These are phyloP conservation scores for Crepidodera aurea DNA, from an alignment of 2,888 invertebrate genomes.

Conservation along the genomic window DNA sequence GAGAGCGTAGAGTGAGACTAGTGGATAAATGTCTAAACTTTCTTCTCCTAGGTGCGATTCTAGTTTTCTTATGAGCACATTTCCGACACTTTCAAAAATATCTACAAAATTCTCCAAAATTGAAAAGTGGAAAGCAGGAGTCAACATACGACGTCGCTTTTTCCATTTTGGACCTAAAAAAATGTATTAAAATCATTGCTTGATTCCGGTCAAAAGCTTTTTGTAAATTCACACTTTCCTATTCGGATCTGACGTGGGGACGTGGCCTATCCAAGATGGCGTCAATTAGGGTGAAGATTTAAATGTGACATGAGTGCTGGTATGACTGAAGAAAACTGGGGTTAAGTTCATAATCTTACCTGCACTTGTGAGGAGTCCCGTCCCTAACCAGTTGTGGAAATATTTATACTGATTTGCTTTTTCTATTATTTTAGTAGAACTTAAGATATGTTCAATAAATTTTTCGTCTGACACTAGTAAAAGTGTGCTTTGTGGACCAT, in stretches of 20 bases:
- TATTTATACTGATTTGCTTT: constrained; percentile 27
- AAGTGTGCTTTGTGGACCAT: constrained; percentile 19
- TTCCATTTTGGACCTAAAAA: constrained; percentile 67
- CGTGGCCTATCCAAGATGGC: too few species aligned
- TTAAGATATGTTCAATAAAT: constrained; percentile 23
- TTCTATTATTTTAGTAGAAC: constrained; percentile 22
- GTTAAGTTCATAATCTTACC: too few species aligned
- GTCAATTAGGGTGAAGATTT: too few species aligned
- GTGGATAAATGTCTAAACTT: constrained; percentile 68
- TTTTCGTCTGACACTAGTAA: constrained; percentile 17
- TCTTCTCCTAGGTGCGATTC: constrained; percentile 56
- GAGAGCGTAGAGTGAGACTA: constrained; percentile 68
- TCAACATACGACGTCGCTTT: constrained; percentile 73
- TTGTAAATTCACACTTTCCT: too few species aligned
- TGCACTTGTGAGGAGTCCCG: constrained; percentile 28
- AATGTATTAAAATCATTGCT: too few species aligned
- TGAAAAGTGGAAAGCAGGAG: constrained; percentile 81
- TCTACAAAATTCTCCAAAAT: constrained; percentile 77
- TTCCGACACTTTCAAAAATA: constrained; percentile 72
- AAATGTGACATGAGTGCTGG: too few species aligned
- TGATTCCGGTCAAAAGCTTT: too few species aligned
- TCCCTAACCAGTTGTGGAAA: constrained; percentile 27
- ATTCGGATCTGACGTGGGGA: too few species aligned
- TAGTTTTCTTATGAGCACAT: constrained; percentile 67
- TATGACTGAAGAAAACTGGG: too few species aligned